These are phyloP conservation scores for Rhyacophila evoluta DNA, from an alignment of 2,888 invertebrate species.

Conservation along the genomic window DNA sequence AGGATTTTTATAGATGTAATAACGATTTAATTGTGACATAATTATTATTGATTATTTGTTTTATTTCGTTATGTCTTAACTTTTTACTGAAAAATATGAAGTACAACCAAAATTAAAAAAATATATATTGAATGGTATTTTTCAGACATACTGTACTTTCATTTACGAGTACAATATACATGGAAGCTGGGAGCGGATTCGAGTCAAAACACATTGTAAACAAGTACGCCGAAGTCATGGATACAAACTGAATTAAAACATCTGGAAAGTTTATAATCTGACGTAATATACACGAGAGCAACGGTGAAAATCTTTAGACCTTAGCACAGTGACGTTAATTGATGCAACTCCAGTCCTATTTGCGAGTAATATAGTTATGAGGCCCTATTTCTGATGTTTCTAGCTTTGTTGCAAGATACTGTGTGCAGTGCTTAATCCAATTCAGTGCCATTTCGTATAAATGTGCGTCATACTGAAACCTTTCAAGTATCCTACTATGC, in stretches of 20 bases:
- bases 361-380: background rate
- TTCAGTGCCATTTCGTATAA: too few relatives aligned
- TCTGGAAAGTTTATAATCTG: constrained; percentile 35
- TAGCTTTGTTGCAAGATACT: background rate
- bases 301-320: background rate
- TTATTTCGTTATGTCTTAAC: too few relatives aligned
- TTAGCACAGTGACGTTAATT: constrained; percentile 27
- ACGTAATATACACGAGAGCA: constrained; percentile 11
- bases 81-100: too few relatives aligned
- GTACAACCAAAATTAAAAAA: too few relatives aligned
- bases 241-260: constrained; percentile 39
- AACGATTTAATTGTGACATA: too few relatives aligned
- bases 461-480: too few relatives aligned
- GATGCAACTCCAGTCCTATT: constrained; percentile 9
- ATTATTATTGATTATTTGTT: too few relatives aligned
- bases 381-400: background rate
- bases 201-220: constrained; percentile 31
- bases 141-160: background rate
- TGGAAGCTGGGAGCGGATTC: constrained; percentile 2
- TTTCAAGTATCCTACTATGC: too few relatives aligned
- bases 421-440: background rate
- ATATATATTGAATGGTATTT: background rate
- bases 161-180: background rate
- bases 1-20: too few relatives aligned
- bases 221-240: constrained; percentile 28